Evolutionary conservation across 2,113 vertebrate genomes (phyloP).

Genomic region (Melierax canorus): DNA sequence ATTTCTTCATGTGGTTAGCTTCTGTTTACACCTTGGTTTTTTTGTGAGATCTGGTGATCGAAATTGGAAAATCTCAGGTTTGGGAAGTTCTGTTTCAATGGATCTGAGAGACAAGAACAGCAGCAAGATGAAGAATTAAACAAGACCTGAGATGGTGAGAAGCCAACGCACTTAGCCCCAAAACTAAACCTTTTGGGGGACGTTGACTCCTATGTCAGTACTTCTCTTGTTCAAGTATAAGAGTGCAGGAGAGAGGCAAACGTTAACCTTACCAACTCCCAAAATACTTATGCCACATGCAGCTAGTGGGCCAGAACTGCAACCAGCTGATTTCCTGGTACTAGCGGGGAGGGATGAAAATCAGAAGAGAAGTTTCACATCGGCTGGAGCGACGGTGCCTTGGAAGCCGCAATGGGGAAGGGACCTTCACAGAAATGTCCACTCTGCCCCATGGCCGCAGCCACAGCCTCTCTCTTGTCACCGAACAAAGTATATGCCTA

Average conservation of each 20-base stretch:
- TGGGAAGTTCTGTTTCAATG: neutral
- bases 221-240: neutral
- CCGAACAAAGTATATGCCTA: neutral
- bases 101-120: neutral
- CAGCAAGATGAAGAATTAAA: neutral
- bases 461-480: neutral
- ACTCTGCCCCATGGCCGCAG: neutral
- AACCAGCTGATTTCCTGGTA: neutral
- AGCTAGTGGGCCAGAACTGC: neutral
- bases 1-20: neutral
- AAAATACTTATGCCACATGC: neutral
- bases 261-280: neutral
- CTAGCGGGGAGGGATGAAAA: neutral
- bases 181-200: neutral
- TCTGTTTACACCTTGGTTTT: neutral
- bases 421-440: neutral
- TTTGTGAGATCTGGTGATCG: neutral
- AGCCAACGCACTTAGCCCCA: neutral
- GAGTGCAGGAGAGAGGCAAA: neutral
- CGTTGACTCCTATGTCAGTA: neutral
- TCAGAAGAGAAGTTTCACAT: neutral
- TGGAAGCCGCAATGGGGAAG: neutral
- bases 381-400: neutral
- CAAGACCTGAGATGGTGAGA: neutral
- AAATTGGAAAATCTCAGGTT: neutral